Base-by-base conservation (phyloP, 2,113 vertebrate genomes). In the Semnornis frantzii region DNA sequence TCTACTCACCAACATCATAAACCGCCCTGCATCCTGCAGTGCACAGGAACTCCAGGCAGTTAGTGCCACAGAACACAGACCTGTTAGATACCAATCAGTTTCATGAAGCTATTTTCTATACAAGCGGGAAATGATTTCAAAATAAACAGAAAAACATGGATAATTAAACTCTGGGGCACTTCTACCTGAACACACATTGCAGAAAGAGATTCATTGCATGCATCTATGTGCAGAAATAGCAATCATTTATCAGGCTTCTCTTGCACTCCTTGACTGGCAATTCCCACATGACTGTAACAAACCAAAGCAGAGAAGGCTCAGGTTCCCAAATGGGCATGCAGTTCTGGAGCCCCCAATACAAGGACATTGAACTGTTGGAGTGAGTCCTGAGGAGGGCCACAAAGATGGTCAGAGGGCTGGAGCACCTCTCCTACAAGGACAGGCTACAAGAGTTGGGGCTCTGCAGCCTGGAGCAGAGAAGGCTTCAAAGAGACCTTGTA, bases 41-140 rank as follows among this genome's bases (percentile, higher is more conserved):
- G 33, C 72, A n/a, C 3, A 87, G 71, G 73, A 77, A 74, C 60
- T 87, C 27, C n/a, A 87, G 31, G 60, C 81, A 81, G 24, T 39
- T 75, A 84, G 54, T 39, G 57, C 60, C 57, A 77, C 28, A 59
- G 58, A 86, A 50, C 33, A 87, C 37, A 68, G 54, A 42, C 42
- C 81, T 70, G 15, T 57, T 78, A 82, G 52, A 89, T 57, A 60
- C 25, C 30, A 76, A 39, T 79, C 86, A 94, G 24, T 21, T 93
- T 94, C 64, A 85, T 78, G 31, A 91, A 62, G 28, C 62, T n/a
- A 65, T 91, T 95, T 95, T 80, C 81, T 72, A 75, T 66, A 46
- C 17, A 82, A 92, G 66, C 34, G 4, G 24, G 30, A 68, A 62
- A 73, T 24, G 4, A 66, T 77, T 78, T 24, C 18, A 91, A 76